phyloP scores from a whole-genome alignment of 2,113 vertebrate genomes.

The Aldabrachelys gigantea region DNA sequence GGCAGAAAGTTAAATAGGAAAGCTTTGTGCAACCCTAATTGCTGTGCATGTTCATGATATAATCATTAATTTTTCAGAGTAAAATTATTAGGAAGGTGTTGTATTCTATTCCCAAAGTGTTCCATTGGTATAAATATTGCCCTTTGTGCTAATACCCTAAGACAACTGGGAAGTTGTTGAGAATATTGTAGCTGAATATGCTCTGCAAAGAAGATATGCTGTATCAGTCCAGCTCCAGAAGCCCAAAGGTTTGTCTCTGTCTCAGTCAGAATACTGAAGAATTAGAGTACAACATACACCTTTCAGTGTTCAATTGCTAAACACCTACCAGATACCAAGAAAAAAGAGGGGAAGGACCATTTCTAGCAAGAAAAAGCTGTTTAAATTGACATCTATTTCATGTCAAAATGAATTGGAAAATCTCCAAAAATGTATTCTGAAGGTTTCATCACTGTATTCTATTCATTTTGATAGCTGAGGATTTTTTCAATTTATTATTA shows the following conservation, averaged over 20 bases:
- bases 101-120: not conserved
- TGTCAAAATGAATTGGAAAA: slow-evolving; percentile 20
- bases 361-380: not conserved
- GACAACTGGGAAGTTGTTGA: not conserved
- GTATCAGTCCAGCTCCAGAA: slow-evolving; percentile 14
- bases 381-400: slow-evolving; percentile 8
- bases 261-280: slow-evolving; percentile 19
- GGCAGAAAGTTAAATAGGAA: not conserved
- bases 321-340: not conserved
- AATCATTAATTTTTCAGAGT: not conserved
- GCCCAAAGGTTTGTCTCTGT: not conserved
- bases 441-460: not conserved
- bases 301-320: not conserved
- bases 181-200: not conserved
- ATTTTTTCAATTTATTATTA: not conserved
- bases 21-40: not conserved
- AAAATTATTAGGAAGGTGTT: not conserved
- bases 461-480: not conserved
- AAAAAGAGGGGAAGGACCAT: not conserved
- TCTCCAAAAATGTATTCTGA: slow-evolving; percentile 21
- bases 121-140: not conserved
- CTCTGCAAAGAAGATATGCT: slow-evolving; percentile 39
- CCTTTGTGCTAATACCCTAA: slow-evolving; percentile 12
- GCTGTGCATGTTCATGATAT: not conserved
- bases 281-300: slow-evolving; percentile 4